phyloP scores from a whole-genome alignment of 2,797 vertebrate species.

The Nannoperca australis region DNA sequence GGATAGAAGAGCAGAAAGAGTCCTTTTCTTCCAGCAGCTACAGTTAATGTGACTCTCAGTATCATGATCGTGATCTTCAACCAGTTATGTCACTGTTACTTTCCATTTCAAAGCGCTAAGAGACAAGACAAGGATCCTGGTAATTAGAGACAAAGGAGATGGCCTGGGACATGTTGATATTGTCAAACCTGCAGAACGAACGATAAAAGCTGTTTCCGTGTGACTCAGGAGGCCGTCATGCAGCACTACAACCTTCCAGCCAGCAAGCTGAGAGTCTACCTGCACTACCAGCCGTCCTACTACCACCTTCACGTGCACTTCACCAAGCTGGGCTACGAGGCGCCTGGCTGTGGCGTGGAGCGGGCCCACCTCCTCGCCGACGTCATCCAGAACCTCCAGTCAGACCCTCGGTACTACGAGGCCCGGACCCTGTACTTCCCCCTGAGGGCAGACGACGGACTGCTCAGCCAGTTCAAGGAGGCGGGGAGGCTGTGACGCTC shows the following conservation, averaged over 20 bases:
- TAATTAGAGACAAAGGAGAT: not conserved
- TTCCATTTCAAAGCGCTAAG: not conserved
- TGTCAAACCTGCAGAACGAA: not conserved
- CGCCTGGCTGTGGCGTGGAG: conserved; percentile 89
- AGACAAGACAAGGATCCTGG: too few relatives aligned
- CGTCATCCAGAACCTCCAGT: conserved; percentile 91
- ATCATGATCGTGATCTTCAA: not conserved
- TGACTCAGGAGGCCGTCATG: conserved; percentile 86
- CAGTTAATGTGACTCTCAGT: not conserved
- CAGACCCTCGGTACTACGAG: conserved; percentile 84
- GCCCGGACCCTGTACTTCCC: conserved; percentile 88
- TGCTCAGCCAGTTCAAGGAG: conserved; percentile 87
- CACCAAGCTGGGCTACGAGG: conserved; percentile 90
- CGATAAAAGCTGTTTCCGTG: not conserved
- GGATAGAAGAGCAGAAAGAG: not conserved
- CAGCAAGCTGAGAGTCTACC: conserved; percentile 88
- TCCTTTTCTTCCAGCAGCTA: not conserved
- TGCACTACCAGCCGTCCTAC: conserved; percentile 98
- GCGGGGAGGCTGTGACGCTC: conserved; percentile 75
- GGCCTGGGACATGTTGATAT: not conserved
- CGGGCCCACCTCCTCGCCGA: conserved; percentile 92
- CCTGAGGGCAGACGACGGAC: conserved; percentile 85
- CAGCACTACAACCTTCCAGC: conserved; percentile 81
- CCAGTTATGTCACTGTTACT: not conserved
- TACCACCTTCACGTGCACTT: conserved; percentile 96